A percentile compares a stretch with the other conserved stretches of the same genome.
These are phyloP conservation scores for Teleopsis dalmanni DNA, from an alignment of 1,140 invertebrate species.

Conservation along the genomic window DNA sequence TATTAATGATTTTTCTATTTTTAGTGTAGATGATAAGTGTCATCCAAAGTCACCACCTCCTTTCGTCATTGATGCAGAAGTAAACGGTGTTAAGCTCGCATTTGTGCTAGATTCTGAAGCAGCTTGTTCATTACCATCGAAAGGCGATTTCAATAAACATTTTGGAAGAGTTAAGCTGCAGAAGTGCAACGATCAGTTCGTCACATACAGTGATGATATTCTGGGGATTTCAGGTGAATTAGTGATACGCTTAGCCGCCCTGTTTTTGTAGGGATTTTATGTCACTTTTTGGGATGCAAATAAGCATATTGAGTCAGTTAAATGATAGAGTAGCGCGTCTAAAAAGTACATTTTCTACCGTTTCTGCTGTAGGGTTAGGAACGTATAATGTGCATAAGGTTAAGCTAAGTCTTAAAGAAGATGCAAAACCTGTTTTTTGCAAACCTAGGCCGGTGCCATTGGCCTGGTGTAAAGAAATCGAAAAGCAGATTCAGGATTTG, in stretches of 20 bases:
- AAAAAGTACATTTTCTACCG: slow-evolving; percentile 7
- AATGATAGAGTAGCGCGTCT: neutral
- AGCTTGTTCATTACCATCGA: slow-evolving; percentile 6
- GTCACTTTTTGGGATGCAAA: slow-evolving; percentile 6
- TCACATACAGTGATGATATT: slow-evolving; percentile 5
- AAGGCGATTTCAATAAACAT: neutral
- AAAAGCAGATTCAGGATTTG: no score
- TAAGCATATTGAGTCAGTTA: slow-evolving; percentile 9
- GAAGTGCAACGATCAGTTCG: slow-evolving; percentile 1
- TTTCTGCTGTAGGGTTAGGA: no score
- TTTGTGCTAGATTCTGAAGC: slow-evolving; percentile 3
- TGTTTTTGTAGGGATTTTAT: slow-evolving; percentile 8
- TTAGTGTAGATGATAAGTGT: neutral
- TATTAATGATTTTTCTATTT: neutral
- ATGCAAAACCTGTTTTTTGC: no score
- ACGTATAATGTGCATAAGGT: no score
- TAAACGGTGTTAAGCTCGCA: slow-evolving; percentile 2
- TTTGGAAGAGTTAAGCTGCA: slow-evolving; percentile 2
- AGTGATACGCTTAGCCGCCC: neutral
- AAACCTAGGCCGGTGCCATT: no score
- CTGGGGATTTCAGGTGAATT: slow-evolving; percentile 7
- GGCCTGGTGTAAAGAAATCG: no score
- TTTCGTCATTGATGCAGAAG: no score
- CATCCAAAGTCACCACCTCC: neutral
- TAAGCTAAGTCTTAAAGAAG: no score